Conservation (phyloP, 2,113 vertebrate genomes). For the Illadopsis cleaveri region DNA sequence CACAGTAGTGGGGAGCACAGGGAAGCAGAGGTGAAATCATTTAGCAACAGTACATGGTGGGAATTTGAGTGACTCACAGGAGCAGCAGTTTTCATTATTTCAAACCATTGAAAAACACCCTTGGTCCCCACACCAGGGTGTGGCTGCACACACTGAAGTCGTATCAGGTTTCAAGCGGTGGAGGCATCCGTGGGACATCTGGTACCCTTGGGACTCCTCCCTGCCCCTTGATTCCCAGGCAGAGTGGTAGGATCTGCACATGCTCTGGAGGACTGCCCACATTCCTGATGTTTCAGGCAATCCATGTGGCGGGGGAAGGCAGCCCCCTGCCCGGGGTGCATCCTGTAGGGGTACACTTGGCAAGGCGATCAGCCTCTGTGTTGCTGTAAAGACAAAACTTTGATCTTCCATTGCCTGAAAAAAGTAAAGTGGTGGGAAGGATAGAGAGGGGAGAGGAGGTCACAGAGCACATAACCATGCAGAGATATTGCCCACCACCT, state of each 20-base stretch:
- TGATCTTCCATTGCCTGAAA: neutral
- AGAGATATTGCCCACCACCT: neutral
- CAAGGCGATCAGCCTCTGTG: neutral
- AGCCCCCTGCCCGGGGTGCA: rapidly evolving
- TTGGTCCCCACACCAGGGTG: neutral
- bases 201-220: neutral
- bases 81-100: neutral
- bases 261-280: neutral
- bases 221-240: neutral
- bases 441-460: neutral
- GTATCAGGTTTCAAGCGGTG: neutral
- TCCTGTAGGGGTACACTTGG: neutral
- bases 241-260: neutral
- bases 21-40: neutral
- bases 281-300: neutral
- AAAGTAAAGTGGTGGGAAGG: neutral
- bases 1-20: neutral
- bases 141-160: neutral
- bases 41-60: neutral
- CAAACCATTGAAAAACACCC: neutral
- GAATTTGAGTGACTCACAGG: neutral
- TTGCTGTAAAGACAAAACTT: neutral
- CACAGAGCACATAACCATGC: neutral
- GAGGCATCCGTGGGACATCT: neutral
- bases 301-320: rapidly evolving